These are phyloP conservation scores for Mionectes olivaceus DNA, from an alignment of 2,797 vertebrate genomes.

Conservation along the genomic window DNA sequence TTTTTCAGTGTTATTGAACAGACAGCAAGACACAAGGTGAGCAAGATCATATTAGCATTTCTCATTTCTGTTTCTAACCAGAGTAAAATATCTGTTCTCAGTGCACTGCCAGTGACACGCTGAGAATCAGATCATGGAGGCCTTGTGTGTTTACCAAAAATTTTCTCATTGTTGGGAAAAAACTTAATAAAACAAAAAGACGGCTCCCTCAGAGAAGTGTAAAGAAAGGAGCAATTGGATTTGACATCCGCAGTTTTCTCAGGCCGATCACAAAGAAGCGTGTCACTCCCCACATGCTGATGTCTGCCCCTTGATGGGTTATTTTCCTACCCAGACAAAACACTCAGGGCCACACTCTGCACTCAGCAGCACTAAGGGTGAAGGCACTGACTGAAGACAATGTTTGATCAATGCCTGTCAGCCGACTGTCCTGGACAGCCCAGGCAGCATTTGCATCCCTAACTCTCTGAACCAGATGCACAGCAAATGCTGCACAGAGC, in stretches of 20 bases:
- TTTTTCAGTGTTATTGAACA: not conserved
- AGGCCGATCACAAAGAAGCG: not conserved
- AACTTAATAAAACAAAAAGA: not conserved
- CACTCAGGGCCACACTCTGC: not conserved
- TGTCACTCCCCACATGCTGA: rapidly evolving
- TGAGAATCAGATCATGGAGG: not conserved
- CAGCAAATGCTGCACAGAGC: not conserved
- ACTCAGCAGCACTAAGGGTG: not conserved
- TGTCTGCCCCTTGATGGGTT: not conserved
- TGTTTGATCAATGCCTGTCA: rapidly evolving
- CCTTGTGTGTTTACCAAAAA: not conserved
- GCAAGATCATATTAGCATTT: not conserved
- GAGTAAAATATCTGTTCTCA: not conserved
- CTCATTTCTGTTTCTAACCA: not conserved
- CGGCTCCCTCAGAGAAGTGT: not conserved
- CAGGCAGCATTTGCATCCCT: not conserved
- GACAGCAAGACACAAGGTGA: not conserved
- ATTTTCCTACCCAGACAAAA: not conserved
- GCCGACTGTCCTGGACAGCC: not conserved
- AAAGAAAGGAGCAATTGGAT: not conserved
- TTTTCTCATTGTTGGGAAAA: not conserved
- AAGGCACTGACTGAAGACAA: not conserved
- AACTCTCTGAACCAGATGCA: not conserved
- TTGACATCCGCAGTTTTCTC: not conserved
- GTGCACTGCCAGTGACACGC: not conserved